Evolutionary conservation across 2,888 invertebrate species (phyloP), one percentile per base, ranked within the genome.

Genomic region (Agonopterix heracliana): DNA sequence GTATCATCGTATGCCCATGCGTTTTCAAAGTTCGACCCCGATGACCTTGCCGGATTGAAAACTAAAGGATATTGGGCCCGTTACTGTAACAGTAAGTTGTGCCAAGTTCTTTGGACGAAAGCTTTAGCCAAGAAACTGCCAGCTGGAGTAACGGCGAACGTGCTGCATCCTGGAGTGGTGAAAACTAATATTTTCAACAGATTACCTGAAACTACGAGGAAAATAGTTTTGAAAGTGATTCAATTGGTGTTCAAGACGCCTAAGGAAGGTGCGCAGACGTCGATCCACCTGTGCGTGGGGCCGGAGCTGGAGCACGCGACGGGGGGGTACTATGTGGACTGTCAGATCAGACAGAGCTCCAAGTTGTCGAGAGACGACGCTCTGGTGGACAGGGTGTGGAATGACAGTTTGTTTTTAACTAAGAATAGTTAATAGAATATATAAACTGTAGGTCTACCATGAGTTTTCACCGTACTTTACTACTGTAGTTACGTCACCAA

Each of bases 161-260:
- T 92, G 56, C 75, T 96, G 45, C 96, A 96, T 79, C 97, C 96
- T 0, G 97, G 97, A 9, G 81, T 94, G 71, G 93, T 96, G 38
- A 92, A 93, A 68, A 94, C 94, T 0, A 93, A 93, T 17, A 95
- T 95, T 46, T 95, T 93, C 90, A 88, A 92, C 36, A 92, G 89
- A 59, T 76, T 90, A 9, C 90, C 91, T 0, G 45, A 54, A 1
- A 5, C 48, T 1, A 0, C 38, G 0, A 71, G 91, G 1, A 91
- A 89, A 12, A 78, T 90, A 0, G 54, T 93, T 54, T 71, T 84
- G 53, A 63, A 90, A 4, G 72, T 93, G 2, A 79, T 91, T 0
- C 91, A 90, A 61, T 74, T 89, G 1, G 81, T 93, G 63, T 94
- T 92, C 63, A 94, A 94, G 81, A 92, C 90, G 1, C 80, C 92